These are phyloP conservation scores for Drosophila kanapiae DNA, from an alignment of 1,140 invertebrate genomes.

Conservation along the genomic window DNA sequence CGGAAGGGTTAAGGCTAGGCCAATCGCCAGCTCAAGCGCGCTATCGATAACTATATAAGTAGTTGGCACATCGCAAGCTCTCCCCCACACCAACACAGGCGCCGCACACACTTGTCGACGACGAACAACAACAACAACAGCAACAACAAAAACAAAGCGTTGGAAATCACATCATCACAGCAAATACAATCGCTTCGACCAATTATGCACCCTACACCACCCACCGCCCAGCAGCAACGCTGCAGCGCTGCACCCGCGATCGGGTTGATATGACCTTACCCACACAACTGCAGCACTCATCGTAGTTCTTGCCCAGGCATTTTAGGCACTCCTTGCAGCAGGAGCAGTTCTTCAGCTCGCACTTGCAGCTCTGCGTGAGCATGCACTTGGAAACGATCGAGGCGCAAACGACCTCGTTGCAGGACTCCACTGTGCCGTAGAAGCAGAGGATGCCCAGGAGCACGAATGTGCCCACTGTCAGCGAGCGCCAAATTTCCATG, in stretches of 20 bases:
- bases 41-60: conserved; percentile 64
- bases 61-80: conserved; percentile 51
- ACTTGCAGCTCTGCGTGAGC: conserved; percentile 97
- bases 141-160: conserved; percentile 59
- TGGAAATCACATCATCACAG: conserved; percentile 67
- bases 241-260: background rate
- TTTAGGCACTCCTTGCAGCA: conserved; percentile 97
- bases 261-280: conserved; percentile 57
- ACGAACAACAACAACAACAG: conserved; percentile 45
- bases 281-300: conserved; percentile 97
- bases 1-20: conserved; percentile 24
- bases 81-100: conserved; percentile 27
- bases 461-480: conserved; percentile 69
- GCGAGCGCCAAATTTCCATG: conserved; percentile 77
- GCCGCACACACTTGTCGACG: conserved; percentile 37
- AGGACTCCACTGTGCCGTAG: conserved; percentile 77
- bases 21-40: conserved; percentile 49
- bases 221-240: conserved; percentile 17
- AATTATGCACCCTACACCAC: conserved; percentile 25
- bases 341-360: conserved; percentile 95
- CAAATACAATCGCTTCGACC: conserved; percentile 13
- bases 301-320: conserved; percentile 95
- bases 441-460: conserved; percentile 67
- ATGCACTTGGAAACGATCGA: conserved; percentile 98
- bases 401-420: conserved; percentile 83